A percentile compares a stretch with the other conserved stretches of the same genome.
Conservation (phyloP, 92 coral and sea anemone species). For the Paramuricea clavata region DNA sequence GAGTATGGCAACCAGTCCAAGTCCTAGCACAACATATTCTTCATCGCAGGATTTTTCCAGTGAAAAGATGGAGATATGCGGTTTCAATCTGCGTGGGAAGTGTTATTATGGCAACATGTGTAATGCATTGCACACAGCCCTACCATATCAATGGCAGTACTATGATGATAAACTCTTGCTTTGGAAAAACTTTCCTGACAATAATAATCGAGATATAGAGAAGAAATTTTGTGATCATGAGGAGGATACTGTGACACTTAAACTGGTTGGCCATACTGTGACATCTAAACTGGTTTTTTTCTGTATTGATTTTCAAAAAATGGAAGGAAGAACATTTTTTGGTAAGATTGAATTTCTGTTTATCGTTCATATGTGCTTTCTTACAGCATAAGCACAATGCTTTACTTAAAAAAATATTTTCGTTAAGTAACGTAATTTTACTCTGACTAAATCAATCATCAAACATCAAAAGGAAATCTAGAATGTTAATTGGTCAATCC, state of each 20-base stretch:
- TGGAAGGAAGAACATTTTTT: constrained; percentile 39
- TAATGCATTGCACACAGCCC: constrained; percentile 73
- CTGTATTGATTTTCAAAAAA: constrained; percentile 64
- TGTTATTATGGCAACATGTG: constrained; percentile 86
- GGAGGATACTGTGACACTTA: background rate
- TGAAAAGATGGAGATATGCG: constrained; percentile 79
- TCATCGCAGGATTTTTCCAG: background rate
- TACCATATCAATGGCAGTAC: constrained; percentile 92
- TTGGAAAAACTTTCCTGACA: constrained; percentile 75
- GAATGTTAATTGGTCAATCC: no score
- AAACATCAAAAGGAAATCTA: no score
- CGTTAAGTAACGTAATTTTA: no score
- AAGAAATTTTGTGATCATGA: constrained; percentile 64
- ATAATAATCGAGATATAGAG: constrained; percentile 72
- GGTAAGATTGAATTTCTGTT: no score
- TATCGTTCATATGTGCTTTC: no score
- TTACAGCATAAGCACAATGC: no score
- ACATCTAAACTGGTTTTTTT: no score
- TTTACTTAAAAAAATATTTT: no score
- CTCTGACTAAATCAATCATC: no score
- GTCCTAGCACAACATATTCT: background rate
- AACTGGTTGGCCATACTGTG: constrained; percentile 21
- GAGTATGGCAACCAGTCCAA: background rate
- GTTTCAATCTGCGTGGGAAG: constrained; percentile 83
- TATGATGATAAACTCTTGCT: background rate